Conservation (phyloP, 1,140 invertebrate genomes). For the Apis laboriosa region DNA sequence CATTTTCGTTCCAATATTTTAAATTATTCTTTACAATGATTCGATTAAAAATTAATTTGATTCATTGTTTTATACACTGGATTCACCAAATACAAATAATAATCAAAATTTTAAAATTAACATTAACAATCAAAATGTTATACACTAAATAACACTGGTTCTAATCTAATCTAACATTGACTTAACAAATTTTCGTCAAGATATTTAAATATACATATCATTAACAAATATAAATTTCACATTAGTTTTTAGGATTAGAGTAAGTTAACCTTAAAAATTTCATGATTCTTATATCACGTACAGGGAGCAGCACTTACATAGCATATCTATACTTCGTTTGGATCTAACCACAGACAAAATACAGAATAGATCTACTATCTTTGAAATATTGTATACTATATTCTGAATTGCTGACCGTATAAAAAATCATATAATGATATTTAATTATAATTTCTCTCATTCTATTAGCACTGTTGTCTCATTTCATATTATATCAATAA, state of each 20-base stretch:
- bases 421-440: too few relatives aligned
- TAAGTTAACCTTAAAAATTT: not conserved
- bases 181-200: not conserved
- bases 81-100: not conserved
- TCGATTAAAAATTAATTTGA: not conserved
- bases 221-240: too few relatives aligned
- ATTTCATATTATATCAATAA: too few relatives aligned
- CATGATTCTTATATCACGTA: not conserved
- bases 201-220: not conserved
- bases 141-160: not conserved
- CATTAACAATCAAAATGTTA: not conserved
- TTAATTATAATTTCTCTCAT: too few relatives aligned
- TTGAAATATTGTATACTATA: too few relatives aligned
- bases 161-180: not conserved
- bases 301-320: not conserved
- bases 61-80: too few relatives aligned
- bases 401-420: too few relatives aligned
- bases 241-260: not conserved
- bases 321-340: not conserved
- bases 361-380: not conserved
- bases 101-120: not conserved
- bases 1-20: not conserved
- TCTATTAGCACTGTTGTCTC: too few relatives aligned
- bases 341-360: not conserved
- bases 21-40: not conserved